Base-by-base conservation (phyloP, 2,888 invertebrate species). In the Ophion ellenae region DNA sequence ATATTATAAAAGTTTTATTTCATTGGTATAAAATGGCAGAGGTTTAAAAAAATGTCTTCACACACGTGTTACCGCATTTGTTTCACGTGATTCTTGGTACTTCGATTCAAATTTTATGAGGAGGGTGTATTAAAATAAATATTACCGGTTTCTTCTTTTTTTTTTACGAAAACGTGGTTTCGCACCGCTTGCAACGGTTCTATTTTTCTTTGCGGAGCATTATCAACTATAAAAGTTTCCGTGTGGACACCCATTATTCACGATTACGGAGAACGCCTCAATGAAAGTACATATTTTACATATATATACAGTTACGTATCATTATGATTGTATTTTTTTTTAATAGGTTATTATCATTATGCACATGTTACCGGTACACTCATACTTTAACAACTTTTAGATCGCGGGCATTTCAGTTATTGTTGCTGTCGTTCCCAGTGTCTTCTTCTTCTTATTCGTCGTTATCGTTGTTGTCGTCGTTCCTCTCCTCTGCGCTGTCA, bases 381-480 rank as follows among this genome's bases (percentile, higher is more conserved):
- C n/a, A 10, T 24, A 47, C 24, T 45, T 69, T 24, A 47, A 47
- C 47, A 71, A 57, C 28, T 74, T 64, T 75, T 75, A 17, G 45
- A 64, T 75, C 45, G 64, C 64, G 47, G 53, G 64, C 53, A 76
- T 76, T 76, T 76, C 57, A 66, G 36, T 66, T n/a, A 32, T n/a
- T n/a, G n/a, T 7, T 32, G 66, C 47, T 66, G 64, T 66, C 28
- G 76, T 76, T 61, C 57, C 32, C 61, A 32, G 32, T 28, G 53
- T 57, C 53, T 76, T 76, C 66, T 76, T 76, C 47, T 64, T 66
- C n/a, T n/a, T n/a, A n/a, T n/a, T n/a, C n/a, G n/a, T n/a, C n/a
- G n/a, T n/a, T n/a, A n/a, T n/a, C n/a, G n/a, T n/a, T n/a, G n/a
- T n/a, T n/a, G n/a, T n/a, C n/a, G n/a, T n/a, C n/a, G n/a, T n/a